These are phyloP conservation scores for Arctocebus calabarensis DNA, from an alignment of 2,797 vertebrate genomes.

Conservation along the genomic window DNA sequence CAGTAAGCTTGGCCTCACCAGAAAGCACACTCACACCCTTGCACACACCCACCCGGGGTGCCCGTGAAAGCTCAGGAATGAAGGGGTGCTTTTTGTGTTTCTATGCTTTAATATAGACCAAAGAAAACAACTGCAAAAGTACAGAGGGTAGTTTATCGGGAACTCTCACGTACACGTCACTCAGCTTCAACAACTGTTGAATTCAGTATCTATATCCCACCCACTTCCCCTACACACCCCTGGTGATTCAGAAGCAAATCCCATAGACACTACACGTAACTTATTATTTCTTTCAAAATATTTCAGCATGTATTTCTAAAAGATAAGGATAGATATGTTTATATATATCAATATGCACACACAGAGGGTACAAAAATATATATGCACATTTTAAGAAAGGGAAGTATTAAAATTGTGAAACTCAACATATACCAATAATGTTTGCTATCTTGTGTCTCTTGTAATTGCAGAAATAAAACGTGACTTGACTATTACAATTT, in stretches of 20 bases:
- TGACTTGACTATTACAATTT: no score
- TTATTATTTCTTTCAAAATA: conserved; percentile 23
- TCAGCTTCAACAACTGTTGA: background rate
- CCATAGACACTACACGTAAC: background rate
- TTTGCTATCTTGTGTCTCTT: no score
- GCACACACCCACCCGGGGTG: rapidly evolving
- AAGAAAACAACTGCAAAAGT: background rate
- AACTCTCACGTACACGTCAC: background rate
- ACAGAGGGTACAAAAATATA: no score
- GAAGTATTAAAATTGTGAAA: no score
- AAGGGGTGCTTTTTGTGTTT: background rate
- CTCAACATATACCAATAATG: no score
- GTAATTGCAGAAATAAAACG: no score
- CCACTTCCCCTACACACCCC: background rate
- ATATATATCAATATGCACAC: no score
- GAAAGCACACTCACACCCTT: background rate
- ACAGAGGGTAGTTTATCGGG: background rate
- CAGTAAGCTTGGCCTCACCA: background rate
- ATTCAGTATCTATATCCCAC: background rate
- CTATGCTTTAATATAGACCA: background rate
- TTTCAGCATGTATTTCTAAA: background rate
- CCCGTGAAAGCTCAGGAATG: background rate
- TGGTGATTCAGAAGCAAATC: background rate
- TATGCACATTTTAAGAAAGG: no score
- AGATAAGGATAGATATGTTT: background rate